phyloP scores from a whole-genome alignment of 2,888 invertebrate species.

The Conomelus anceps region DNA sequence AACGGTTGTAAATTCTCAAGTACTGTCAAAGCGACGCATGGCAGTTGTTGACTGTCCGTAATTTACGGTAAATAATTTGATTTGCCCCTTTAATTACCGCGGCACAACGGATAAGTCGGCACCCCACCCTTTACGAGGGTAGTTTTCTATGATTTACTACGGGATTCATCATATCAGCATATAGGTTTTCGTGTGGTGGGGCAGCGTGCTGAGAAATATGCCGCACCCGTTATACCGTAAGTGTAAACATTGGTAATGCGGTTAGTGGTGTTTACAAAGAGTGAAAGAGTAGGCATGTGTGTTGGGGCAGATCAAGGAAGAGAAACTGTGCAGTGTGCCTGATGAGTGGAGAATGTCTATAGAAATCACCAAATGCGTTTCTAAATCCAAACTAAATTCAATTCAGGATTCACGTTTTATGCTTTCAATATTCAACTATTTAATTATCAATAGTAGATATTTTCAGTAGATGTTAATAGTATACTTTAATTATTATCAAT shows the following conservation, averaged over 20 bases:
- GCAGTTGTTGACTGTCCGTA: background rate
- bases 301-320: background rate
- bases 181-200: background rate
- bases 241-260: background rate
- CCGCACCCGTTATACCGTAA: background rate
- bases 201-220: background rate
- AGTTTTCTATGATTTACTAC: background rate
- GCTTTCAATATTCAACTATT: too few species aligned
- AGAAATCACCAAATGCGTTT: too few species aligned
- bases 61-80: background rate
- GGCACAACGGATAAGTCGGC: background rate
- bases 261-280: background rate
- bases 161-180: background rate
- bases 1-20: background rate
- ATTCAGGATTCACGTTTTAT: too few species aligned
- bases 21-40: background rate
- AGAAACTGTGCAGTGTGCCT: too few species aligned
- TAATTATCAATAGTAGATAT: too few species aligned
- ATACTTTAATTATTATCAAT: too few species aligned
- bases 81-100: background rate
- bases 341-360: too few species aligned
- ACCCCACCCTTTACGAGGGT: background rate
- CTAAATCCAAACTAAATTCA: too few species aligned
- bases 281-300: background rate
- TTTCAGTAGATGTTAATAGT: too few species aligned